Conservation (phyloP, 2,113 vertebrate genomes). For the Pipra filicauda region DNA sequence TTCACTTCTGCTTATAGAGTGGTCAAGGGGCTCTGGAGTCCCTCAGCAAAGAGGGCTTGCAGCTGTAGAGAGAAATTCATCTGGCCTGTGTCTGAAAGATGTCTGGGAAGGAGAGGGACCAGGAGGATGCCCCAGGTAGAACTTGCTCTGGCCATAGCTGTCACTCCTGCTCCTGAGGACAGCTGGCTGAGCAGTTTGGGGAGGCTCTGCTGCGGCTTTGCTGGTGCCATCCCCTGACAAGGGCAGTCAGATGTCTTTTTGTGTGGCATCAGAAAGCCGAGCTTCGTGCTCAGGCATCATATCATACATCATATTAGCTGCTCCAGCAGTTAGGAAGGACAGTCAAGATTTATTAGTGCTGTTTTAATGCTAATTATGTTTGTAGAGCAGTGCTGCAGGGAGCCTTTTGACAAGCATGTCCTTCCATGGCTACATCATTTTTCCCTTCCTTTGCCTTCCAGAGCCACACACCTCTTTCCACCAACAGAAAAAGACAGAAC, state of each 20-base stretch:
- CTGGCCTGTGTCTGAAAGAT: background rate
- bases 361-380: background rate
- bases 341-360: background rate
- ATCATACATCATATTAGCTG: background rate
- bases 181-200: background rate
- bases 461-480: background rate
- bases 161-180: background rate
- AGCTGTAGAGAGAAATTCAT: background rate
- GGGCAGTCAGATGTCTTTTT: background rate
- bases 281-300: background rate
- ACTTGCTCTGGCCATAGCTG: background rate
- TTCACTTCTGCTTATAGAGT: background rate
- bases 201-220: fast-evolving
- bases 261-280: fast-evolving
- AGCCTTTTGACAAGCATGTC: background rate
- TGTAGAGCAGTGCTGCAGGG: background rate
- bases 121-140: background rate
- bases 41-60: background rate
- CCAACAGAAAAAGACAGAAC: background rate
- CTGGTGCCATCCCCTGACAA: background rate
- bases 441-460: background rate
- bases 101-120: background rate
- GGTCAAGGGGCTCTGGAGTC: background rate
- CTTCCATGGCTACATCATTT: background rate
- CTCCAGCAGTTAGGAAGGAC: background rate